Evolutionary conservation across 2,888 invertebrate genomes (phyloP), one percentile per base, ranked within the genome.

Genomic region (Copidosoma aretas): DNA sequence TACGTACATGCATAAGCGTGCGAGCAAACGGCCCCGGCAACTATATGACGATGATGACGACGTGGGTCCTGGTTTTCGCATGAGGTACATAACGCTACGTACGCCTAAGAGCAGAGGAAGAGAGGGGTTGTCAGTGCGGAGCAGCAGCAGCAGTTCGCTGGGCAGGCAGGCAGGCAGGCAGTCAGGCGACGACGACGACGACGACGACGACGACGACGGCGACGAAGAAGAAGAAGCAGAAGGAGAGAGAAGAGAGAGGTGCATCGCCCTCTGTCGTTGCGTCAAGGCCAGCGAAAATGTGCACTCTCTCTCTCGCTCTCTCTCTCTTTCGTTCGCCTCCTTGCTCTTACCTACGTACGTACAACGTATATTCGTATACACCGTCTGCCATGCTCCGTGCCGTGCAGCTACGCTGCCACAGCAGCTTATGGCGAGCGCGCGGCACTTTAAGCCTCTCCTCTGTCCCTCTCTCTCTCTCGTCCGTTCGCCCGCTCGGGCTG

Each of bases 231-330:
- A 19, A 15, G 22, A 54, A 14, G 54, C 4, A 12, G 54, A 54
- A 12, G 22, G 10, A 12, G 17, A 41, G 64, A 81, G 80, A 46
- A 17, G 17, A 46, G 43, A 32, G 78, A 81, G 82, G 83, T 82
- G 83, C 83, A 83, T 83, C 83, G 83, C 83, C 83, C 83, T 83
- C 82, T 80, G 81, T 73, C 77, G 82, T 79, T 82, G 82, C 83
- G 82, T 83, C 83, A 83, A 83, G 83, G 83, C 83, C 83, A 83
- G 82, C 82, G 81, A 83, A 83, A 83, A 83, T 82, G 79, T 57
- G 69, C 64, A 58, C 64, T 14, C 79, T 79, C 60, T 51, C 52
- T 24, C 51, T 2, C 49, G 32, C 25, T 41, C 32, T n/a, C 71
- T 59, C 72, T 71, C 69, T 73, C 74, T 69, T 71, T 67, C 73